Percentiles rank a stretch among this genome's conserved stretches.
Evolutionary conservation across 2,113 vertebrate genomes (phyloP).

Genomic region (Ursus arctos): DNA sequence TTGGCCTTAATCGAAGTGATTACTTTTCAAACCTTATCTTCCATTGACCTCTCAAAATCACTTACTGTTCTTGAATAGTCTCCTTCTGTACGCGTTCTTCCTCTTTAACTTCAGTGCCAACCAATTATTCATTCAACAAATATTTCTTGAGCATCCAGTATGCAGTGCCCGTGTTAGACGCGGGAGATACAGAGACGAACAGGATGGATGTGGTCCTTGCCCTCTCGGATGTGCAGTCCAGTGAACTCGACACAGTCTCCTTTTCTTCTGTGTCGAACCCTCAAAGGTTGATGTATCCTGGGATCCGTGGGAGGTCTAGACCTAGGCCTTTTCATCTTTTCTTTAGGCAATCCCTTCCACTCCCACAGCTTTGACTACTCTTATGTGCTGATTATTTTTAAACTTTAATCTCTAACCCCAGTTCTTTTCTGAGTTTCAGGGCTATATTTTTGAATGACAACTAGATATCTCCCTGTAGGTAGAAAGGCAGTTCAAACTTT

Average conservation of each 20-base stretch:
- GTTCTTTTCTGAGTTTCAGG: not conserved
- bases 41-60: not conserved
- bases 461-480: not conserved
- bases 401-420: not conserved
- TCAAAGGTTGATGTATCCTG: not conserved
- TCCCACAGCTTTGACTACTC: not conserved
- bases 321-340: not conserved
- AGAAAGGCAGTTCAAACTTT: not conserved
- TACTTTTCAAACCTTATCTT: slow-evolving; percentile 19
- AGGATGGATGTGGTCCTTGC: not conserved
- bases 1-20: not conserved
- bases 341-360: not conserved
- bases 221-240: not conserved
- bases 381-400: not conserved
- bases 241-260: not conserved
- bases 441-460: not conserved
- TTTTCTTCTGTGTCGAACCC: not conserved
- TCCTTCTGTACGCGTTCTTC: not conserved
- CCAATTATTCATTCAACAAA: not conserved
- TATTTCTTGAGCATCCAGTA: not conserved
- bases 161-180: not conserved
- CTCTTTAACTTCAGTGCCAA: not conserved
- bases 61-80: not conserved
- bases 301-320: not conserved
- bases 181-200: not conserved